A percentile compares a stretch with the other conserved stretches of the same genome.
phyloP scores from a whole-genome alignment of 1,140 invertebrate genomes.

The Listronotus oregonensis region DNA sequence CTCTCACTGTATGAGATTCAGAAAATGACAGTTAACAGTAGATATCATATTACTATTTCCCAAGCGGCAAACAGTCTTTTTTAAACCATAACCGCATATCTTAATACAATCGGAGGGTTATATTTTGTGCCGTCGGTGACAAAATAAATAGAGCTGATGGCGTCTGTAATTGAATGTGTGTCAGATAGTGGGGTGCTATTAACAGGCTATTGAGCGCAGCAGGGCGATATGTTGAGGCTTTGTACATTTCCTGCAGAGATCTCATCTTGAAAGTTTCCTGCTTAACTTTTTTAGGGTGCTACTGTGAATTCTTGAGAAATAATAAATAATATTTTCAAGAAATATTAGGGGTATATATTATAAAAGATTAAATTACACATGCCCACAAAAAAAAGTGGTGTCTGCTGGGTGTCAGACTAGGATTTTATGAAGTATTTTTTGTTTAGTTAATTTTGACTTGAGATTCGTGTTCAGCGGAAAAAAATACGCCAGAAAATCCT shows the following conservation, averaged over 20 bases:
- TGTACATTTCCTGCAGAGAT: constrained; percentile 20
- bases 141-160: constrained; percentile 24
- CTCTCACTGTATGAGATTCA: too few species aligned
- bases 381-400: too few species aligned
- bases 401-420: too few species aligned
- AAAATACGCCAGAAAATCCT: too few species aligned
- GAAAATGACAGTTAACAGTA: too few species aligned
- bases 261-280: not conserved
- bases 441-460: too few species aligned
- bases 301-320: too few species aligned
- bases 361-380: too few species aligned
- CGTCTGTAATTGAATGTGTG: constrained; percentile 34
- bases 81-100: constrained; percentile 21
- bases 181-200: constrained; percentile 28
- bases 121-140: constrained; percentile 23
- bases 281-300: constrained; percentile 1
- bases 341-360: too few species aligned
- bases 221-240: constrained; percentile 1
- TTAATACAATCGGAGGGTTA: constrained; percentile 25
- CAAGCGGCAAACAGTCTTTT: constrained; percentile 11
- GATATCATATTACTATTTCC: constrained; percentile 1
- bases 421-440: too few species aligned
- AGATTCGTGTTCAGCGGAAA: too few species aligned
- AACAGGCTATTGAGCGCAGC: constrained; percentile 24
- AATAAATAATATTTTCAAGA: too few species aligned